phyloP scores from a whole-genome alignment of 1,140 invertebrate genomes.

The Eubasilissa regina region DNA sequence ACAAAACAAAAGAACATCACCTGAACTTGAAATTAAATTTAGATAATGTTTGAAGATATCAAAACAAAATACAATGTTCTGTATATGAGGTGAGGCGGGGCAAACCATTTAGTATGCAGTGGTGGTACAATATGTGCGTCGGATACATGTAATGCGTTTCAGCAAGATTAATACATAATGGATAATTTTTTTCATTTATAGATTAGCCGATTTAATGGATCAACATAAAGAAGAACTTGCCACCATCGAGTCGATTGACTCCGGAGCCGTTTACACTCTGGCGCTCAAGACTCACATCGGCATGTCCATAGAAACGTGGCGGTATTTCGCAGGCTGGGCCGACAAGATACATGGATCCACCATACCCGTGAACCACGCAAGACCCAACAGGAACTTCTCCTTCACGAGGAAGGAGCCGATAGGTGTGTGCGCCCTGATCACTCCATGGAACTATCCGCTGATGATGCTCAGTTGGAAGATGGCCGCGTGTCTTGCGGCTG shows the following conservation, averaged over 20 bases:
- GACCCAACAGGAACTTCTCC: slow-evolving; percentile 92
- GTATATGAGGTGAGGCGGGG: no score
- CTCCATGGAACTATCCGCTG: slow-evolving; percentile 98
- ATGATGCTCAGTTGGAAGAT: slow-evolving; percentile 99
- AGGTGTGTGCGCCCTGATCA: slow-evolving; percentile 93
- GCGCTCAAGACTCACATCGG: slow-evolving; percentile 95
- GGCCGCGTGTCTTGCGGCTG: slow-evolving; percentile 94
- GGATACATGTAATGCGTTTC: no score
- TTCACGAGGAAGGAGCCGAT: slow-evolving; percentile 93
- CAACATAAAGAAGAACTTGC: slow-evolving; percentile 94
- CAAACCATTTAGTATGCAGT: no score
- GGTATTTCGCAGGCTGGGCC: slow-evolving; percentile 95
- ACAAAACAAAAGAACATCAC: no score
- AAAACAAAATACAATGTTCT: no score
- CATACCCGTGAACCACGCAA: slow-evolving; percentile 89
- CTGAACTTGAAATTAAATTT: no score
- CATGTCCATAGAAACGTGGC: slow-evolving; percentile 95
- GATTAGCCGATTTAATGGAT: slow-evolving; percentile 94
- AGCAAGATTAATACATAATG: no score
- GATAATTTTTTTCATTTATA: slow-evolving; percentile 64
- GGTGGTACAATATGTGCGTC: no score
- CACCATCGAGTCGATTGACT: slow-evolving; percentile 93
- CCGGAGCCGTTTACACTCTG: slow-evolving; percentile 95
- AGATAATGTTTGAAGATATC: no score
- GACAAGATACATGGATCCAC: slow-evolving; percentile 96